Evolutionary conservation across 2,113 vertebrate genomes (phyloP).

Genomic region (Perca flavescens): DNA sequence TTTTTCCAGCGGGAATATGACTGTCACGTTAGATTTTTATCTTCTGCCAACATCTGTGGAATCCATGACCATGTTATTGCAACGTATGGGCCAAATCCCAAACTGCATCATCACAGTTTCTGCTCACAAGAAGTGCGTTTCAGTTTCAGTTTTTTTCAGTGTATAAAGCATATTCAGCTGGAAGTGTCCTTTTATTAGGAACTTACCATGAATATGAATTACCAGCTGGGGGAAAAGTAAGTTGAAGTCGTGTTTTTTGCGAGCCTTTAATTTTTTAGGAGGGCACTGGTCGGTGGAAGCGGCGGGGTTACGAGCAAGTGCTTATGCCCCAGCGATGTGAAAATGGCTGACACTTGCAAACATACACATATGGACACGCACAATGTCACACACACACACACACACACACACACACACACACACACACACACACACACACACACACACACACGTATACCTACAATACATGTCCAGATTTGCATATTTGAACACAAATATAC

Average conservation of each 20-base stretch:
- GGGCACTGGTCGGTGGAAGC: background rate
- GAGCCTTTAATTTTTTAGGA: background rate
- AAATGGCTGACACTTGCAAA: slow-evolving; percentile 59
- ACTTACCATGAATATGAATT: background rate
- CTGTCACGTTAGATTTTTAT: slow-evolving; percentile 16
- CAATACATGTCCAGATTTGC: background rate
- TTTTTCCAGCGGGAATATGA: background rate
- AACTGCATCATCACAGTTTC: background rate
- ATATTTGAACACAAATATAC: background rate
- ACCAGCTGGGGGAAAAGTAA: background rate
- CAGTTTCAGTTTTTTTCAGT: too few species aligned
- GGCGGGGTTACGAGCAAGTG: background rate
- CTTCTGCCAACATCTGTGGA: slow-evolving; percentile 23
- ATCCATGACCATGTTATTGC: background rate
- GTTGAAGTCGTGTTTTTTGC: too few species aligned
- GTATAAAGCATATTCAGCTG: too few species aligned
- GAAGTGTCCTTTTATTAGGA: too few species aligned
- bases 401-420: background rate
- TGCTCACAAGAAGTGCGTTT: background rate
- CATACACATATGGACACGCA: background rate
- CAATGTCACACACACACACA: background rate
- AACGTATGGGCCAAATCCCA: background rate
- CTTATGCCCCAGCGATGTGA: slow-evolving; percentile 12
- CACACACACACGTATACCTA: background rate
- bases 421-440: background rate